Conservation (phyloP, 2,888 invertebrate genomes). For the Trachelus tabidus region DNA sequence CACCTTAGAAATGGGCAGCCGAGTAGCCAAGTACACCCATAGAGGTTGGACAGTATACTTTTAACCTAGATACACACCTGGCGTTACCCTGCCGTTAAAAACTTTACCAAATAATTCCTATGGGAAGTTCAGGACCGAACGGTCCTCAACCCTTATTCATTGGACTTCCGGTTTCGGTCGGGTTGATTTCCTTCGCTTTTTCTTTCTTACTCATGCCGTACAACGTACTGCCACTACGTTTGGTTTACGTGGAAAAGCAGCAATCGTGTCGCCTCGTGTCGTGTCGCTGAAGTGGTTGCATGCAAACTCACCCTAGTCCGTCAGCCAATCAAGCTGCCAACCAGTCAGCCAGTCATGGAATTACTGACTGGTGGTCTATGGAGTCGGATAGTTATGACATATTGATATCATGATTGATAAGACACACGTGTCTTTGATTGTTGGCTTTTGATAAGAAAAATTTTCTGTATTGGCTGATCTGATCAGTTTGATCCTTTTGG, state of each 20-base stretch:
- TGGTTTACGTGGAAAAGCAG: background rate
- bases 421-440: background rate
- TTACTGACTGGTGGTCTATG: slow-evolving; percentile 54
- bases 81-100: background rate
- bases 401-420: background rate
- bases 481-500: background rate
- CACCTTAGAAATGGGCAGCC: background rate
- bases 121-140: background rate
- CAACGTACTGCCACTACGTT: background rate
- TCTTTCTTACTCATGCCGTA: background rate
- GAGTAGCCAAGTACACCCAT: background rate
- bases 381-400: background rate
- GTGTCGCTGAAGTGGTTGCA: slow-evolving; percentile 59
- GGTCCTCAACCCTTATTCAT: background rate
- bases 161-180: background rate
- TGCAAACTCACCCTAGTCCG: slow-evolving; percentile 32
- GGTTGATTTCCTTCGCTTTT: background rate
- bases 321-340: background rate
- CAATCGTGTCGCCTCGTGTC: slow-evolving; percentile 39
- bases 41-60: background rate
- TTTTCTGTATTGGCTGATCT: background rate
- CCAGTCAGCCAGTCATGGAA: slow-evolving; percentile 35
- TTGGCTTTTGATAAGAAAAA: background rate
- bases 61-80: background rate
- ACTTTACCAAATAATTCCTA: background rate